Evolutionary conservation across 2,113 vertebrate genomes (phyloP), one percentile per base, ranked within the genome.

Genomic region (Lampris incognitus): DNA sequence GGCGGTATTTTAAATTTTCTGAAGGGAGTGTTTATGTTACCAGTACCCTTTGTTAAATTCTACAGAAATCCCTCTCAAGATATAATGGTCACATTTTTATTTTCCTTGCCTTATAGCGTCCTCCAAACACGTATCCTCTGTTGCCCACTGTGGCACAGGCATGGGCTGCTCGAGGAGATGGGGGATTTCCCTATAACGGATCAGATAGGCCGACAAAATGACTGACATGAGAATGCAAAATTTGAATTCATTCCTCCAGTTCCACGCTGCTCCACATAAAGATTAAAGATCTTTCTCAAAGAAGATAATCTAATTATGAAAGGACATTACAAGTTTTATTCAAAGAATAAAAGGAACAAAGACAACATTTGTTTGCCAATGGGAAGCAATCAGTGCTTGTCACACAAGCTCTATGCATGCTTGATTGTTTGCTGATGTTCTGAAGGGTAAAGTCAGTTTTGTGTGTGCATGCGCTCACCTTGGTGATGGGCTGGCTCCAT

Each of bases 81-180:
- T 5, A 46, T 46, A 49, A 42, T 4, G 3, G 13, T 1, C 2
- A 46, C 4, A 46, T 46, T 39, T 6, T 37, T 58, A 3, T 11
- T 8, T 40, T 46, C 2, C 94, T 92, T 83, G 98, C 98, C 85
- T 95, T 94, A 62, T 97, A 98, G 89, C 98, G 92, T 76, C 98
- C 98, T 46, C 98, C 98, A 4, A 99, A 99, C 63, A 99, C 96
- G 9, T 94, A 99, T 2, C 98, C 98, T 85, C 95, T 89, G 93
- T 96, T 98, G 41, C 95, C 97, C 1, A 98, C 78, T 0, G 96
- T 95, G 7, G 97, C 97, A 4, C 98, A 99, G 72, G 97, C 96
- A 1, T 99, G 98, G 58, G 98, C 98, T 1, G 98, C 98, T 6
- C 97, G 94, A 0, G 98, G 98, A 0, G 97, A 97, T 0, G 98